Conservation (phyloP, 2,113 vertebrate species). For the Passer montanus region DNA sequence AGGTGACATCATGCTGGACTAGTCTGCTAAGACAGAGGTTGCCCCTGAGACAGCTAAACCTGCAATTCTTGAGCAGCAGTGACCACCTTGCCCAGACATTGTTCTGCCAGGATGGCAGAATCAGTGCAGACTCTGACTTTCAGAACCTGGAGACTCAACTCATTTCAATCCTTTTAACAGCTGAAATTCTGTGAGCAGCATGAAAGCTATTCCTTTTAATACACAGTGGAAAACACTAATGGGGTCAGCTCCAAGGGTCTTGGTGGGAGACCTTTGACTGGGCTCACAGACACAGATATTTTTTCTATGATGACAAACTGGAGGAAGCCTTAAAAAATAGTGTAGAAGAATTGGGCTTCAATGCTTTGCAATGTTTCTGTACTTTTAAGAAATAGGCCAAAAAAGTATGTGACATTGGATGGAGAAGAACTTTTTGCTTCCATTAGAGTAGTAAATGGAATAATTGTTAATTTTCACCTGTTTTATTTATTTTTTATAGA, state of each 20-base stretch:
- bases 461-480: neutral
- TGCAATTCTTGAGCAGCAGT: neutral
- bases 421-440: neutral
- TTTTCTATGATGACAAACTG: neutral
- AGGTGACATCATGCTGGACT: neutral
- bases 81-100: neutral
- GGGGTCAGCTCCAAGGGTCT: rapidly evolving
- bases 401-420: neutral
- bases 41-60: neutral
- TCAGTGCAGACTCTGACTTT: neutral
- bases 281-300: rapidly evolving
- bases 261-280: neutral
- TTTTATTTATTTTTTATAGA: neutral
- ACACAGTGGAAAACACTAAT: neutral
- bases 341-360: neutral
- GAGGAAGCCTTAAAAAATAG: neutral
- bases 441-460: neutral
- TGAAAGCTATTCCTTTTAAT: neutral
- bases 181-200: neutral
- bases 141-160: neutral
- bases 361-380: neutral
- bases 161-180: neutral
- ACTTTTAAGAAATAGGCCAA: neutral
- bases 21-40: neutral
- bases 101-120: neutral